Conservation (phyloP, 2,113 vertebrate genomes). For the Eptatretus burgeri region DNA sequence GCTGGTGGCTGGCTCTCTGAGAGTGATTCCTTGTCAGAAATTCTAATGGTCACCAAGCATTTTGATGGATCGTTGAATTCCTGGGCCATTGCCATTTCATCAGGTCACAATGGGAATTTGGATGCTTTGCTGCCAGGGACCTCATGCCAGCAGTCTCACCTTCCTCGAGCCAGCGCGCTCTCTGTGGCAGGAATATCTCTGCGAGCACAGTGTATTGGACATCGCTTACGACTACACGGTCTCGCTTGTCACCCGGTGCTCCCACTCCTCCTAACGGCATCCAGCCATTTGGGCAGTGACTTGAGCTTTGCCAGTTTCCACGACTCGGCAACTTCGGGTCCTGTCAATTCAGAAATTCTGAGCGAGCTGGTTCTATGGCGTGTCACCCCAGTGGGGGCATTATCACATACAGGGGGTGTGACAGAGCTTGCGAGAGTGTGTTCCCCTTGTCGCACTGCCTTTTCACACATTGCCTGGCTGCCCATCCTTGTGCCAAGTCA, state of each 20-base stretch:
- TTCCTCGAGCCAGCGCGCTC: conserved; percentile 20
- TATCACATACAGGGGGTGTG: conserved; percentile 84
- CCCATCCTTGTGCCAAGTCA: conserved; percentile 86
- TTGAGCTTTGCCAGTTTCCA: no score
- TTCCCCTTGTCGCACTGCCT: conserved; percentile 76
- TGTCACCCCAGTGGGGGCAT: conserved; percentile 80
- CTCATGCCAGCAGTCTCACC: no score
- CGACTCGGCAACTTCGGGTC: neutral
- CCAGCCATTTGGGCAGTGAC: conserved; percentile 39
- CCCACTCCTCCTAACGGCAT: conserved; percentile 61
- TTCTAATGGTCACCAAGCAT: conserved; percentile 33
- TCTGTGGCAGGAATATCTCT: conserved; percentile 72
- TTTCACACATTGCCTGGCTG: conserved; percentile 91
- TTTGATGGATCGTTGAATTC: conserved; percentile 87
- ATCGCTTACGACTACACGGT: conserved; percentile 87
- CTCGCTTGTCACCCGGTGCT: conserved; percentile 83
- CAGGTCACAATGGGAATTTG: conserved; percentile 16
- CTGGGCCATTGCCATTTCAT: conserved; percentile 86
- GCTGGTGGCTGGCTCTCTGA: no score
- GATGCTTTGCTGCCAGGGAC: no score
- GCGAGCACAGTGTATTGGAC: conserved; percentile 77
- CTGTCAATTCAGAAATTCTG: no score
- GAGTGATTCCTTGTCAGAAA: no score
- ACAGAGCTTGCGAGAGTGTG: conserved; percentile 88
- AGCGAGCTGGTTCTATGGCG: conserved; percentile 94